Evolutionary conservation across 2,113 vertebrate genomes (phyloP).

Genomic region (Ptilonorhynchus violaceus): DNA sequence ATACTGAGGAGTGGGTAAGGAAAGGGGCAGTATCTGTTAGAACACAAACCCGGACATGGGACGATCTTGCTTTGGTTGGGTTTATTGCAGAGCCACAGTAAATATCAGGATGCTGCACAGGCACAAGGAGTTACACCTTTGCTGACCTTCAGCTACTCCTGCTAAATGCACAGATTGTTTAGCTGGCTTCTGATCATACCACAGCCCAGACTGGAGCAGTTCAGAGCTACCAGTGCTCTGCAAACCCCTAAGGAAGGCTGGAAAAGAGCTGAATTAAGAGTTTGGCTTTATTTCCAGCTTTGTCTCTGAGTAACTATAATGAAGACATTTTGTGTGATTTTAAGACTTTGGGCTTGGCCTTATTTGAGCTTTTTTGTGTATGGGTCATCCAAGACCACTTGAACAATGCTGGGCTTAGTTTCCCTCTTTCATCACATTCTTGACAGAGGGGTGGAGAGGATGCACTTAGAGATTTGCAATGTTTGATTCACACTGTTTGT

Average conservation of each 20-base stretch:
- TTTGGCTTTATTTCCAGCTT: background rate
- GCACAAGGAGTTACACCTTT: fast-evolving
- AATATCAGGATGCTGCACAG: background rate
- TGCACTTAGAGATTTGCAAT: background rate
- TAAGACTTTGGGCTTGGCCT: background rate
- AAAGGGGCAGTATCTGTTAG: background rate
- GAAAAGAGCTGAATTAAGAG: background rate
- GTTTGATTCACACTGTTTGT: background rate
- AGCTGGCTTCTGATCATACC: background rate
- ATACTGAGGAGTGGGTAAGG: background rate
- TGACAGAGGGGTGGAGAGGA: background rate
- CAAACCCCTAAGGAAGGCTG: background rate
- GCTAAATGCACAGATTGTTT: background rate
- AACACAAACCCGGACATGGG: background rate
- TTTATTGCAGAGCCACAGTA: background rate
- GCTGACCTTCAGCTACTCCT: background rate
- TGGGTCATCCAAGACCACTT: background rate
- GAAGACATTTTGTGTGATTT: background rate
- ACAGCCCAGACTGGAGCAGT: background rate
- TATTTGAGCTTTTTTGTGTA: background rate
- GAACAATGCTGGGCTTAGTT: background rate
- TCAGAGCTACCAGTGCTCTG: background rate
- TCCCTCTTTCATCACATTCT: background rate
- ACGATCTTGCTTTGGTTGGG: background rate
- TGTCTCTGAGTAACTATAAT: background rate